Evolutionary conservation across 1,140 invertebrate genomes (phyloP).

Genomic region (Leguminivora glycinivorella): DNA sequence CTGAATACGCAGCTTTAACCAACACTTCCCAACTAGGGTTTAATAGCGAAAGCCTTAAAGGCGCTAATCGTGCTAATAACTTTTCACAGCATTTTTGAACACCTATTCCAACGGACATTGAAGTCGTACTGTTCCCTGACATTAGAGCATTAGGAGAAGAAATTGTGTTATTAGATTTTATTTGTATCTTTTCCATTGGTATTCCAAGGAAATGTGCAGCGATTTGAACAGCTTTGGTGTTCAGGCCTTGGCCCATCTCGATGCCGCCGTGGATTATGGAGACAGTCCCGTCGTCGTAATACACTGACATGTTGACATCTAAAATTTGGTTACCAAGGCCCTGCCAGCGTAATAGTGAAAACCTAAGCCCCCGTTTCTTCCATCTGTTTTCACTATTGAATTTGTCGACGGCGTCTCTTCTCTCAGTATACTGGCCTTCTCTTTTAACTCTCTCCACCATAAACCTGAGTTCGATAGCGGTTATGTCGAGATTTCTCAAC

Average conservation of each 20-base stretch:
- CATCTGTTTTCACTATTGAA: conserved; percentile 87
- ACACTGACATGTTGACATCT: conserved; percentile 84
- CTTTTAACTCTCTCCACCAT: conserved; percentile 65
- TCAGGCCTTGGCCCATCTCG: conserved; percentile 92
- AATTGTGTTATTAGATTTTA: conserved; percentile 83
- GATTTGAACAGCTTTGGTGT: conserved; percentile 86
- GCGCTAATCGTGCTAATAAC: conserved; percentile 81
- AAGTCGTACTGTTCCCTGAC: conserved; percentile 81
- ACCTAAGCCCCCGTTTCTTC: conserved; percentile 87
- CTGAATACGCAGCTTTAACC: conserved; percentile 76
- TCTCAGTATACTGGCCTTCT: conserved; percentile 80
- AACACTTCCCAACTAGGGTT: conserved; percentile 82
- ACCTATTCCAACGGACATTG: conserved; percentile 39
- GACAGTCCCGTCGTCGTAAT: conserved; percentile 87
- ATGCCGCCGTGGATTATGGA: conserved; percentile 87
- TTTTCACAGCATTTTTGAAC: conserved; percentile 46
- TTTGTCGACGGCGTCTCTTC: conserved; percentile 78
- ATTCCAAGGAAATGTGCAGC: conserved; percentile 85
- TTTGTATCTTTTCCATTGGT: conserved; percentile 82
- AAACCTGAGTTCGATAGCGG: conserved; percentile 58
- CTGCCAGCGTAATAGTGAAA: conserved; percentile 83
- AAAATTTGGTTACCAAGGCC: conserved; percentile 77
- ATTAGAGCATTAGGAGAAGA: conserved; percentile 79
- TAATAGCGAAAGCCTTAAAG: conserved; percentile 78
- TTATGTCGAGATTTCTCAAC: conserved; percentile 81